Conservation (phyloP, 2,888 invertebrate species). For the Idaea biselata region DNA sequence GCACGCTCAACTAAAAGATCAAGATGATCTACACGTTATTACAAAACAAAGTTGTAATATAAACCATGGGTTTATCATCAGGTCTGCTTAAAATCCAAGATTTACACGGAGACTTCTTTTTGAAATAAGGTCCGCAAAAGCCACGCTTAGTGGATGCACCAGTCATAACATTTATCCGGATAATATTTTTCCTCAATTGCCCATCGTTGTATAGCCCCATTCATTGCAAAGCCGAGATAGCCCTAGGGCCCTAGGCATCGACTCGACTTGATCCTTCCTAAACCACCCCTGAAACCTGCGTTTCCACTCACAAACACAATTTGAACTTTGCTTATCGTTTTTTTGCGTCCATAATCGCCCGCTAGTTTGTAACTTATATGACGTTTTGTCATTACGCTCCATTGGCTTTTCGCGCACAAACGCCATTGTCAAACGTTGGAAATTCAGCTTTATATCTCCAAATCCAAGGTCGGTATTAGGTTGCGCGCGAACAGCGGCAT, state of each 20-base stretch:
- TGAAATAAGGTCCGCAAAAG: no score
- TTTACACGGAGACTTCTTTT: no score
- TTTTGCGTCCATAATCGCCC: conserved; percentile 59
- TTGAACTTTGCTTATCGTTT: conserved; percentile 48
- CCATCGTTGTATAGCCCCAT: conserved; percentile 66
- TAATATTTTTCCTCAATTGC: conserved; percentile 68
- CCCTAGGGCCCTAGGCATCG: conserved; percentile 66
- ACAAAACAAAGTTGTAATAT: no score
- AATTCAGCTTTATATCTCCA: conserved; percentile 33
- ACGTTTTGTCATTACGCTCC: conserved; percentile 63
- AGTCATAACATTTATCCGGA: conserved; percentile 36
- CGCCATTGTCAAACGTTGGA: conserved; percentile 33
- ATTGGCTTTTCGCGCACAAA: conserved; percentile 46
- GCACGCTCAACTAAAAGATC: no score
- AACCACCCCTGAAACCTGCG: conserved; percentile 56
- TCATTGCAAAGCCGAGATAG: conserved; percentile 71
- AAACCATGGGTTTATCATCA: no score
- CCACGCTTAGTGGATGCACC: no score
- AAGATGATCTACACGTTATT: no score
- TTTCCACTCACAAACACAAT: conserved; percentile 43
- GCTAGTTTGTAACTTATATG: conserved; percentile 61
- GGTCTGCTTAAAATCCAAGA: no score
- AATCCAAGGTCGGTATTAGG: conserved; percentile 47
- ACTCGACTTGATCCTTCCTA: conserved; percentile 69
- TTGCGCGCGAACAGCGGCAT: conserved; percentile 32